phyloP scores from a whole-genome alignment of 2,888 invertebrate genomes.

The Drosophila aldrichi region DNA sequence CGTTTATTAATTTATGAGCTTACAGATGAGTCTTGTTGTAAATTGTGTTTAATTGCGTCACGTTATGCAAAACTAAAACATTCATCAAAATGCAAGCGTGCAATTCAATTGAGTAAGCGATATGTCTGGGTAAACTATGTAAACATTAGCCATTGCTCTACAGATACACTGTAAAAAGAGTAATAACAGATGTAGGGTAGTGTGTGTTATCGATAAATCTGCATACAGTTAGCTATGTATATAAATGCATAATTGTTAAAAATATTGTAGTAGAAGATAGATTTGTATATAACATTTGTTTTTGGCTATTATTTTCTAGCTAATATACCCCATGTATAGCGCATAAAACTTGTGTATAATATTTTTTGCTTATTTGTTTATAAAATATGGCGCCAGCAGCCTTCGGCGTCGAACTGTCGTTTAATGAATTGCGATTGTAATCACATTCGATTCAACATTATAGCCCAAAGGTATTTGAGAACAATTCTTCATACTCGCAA shows the following conservation, averaged over 20 bases:
- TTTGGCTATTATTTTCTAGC: background rate
- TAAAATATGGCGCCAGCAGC: conserved; percentile 55
- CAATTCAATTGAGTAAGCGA: background rate
- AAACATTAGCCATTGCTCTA: background rate
- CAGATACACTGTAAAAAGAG: conserved; percentile 6
- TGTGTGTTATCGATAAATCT: background rate
- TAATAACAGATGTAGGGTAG: background rate
- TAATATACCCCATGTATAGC: background rate
- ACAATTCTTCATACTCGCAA: background rate
- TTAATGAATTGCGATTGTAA: conserved; percentile 39
- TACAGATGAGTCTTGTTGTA: conserved; percentile 45
- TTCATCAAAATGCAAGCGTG: conserved; percentile 28
- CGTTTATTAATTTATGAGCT: conserved; percentile 45
- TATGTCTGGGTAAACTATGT: background rate
- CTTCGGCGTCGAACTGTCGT: conserved; percentile 52
- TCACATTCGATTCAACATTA: conserved; percentile 58
- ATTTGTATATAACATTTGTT: background rate
- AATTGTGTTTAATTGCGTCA: conserved; percentile 52
- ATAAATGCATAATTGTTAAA: background rate
- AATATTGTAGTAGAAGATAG: too few species aligned
- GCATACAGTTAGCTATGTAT: background rate
- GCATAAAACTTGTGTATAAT: background rate
- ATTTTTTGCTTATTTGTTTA: conserved; percentile 34
- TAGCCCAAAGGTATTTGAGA: conserved; percentile 28
- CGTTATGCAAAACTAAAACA: conserved; percentile 41